Conservation (phyloP, 2,113 vertebrate species). For the Tichodroma muraria region DNA sequence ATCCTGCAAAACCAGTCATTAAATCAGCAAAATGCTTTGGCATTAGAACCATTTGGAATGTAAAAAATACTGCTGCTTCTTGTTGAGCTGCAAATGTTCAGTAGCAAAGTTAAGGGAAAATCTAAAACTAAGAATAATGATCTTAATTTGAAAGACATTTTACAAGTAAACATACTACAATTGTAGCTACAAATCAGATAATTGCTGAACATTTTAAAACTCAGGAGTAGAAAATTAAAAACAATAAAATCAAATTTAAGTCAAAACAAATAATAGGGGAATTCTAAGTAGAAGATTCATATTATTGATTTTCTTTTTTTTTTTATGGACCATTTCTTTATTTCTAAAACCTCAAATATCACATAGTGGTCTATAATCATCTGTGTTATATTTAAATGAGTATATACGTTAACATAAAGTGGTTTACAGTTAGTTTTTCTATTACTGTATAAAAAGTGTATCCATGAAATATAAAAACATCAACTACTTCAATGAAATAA, state of each 20-base stretch:
- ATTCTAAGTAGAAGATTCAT: not conserved
- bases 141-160: constrained; percentile 44
- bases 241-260: constrained; percentile 16
- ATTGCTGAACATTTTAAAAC: constrained; percentile 33
- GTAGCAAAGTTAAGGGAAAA: constrained; percentile 17
- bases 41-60: not conserved
- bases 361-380: not conserved
- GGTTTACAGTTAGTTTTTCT: not conserved
- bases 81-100: not conserved
- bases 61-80: constrained; percentile 21
- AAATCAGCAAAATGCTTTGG: constrained; percentile 37
- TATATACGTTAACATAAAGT: not conserved
- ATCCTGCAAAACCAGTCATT: constrained; percentile 17
- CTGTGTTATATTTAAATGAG: constrained; percentile 1
- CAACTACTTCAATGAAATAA: constrained; percentile 23
- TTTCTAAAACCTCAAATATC: not conserved
- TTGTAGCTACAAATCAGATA: constrained; percentile 46
- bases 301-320: not conserved
- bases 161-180: constrained; percentile 10
- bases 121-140: not conserved
- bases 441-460: constrained; percentile 1
- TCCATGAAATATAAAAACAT: constrained; percentile 17
- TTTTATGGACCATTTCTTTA: not conserved
- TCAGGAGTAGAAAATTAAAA: constrained; percentile 19
- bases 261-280: not conserved